phyloP scores from a whole-genome alignment of 2,888 invertebrate species.

The Rhaphigaster nebulosa region DNA sequence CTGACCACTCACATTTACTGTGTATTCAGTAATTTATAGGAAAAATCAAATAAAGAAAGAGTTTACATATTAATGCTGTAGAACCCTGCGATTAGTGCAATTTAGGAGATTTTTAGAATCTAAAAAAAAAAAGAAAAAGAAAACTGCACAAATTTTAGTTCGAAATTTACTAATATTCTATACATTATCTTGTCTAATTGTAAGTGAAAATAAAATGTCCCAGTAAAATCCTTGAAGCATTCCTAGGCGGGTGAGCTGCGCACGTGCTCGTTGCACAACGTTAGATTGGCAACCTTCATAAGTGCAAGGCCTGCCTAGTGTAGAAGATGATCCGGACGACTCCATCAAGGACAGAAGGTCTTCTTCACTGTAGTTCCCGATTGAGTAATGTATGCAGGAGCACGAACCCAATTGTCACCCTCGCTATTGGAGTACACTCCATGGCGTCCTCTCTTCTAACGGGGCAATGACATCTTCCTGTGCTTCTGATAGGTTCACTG shows the following conservation, averaged over 20 bases:
- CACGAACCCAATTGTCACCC: background rate
- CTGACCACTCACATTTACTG: too few relatives aligned
- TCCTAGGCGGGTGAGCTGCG: background rate
- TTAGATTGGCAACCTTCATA: background rate
- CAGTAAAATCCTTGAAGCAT: background rate
- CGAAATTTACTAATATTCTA: too few relatives aligned
- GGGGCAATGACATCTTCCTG: background rate
- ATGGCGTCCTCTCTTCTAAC: background rate
- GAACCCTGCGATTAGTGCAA: too few relatives aligned
- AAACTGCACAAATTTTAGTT: too few relatives aligned
- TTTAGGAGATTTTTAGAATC: too few relatives aligned
- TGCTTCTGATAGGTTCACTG: background rate
- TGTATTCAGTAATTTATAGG: too few relatives aligned
- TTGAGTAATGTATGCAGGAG: constrained; percentile 1
- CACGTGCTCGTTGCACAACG: constrained; percentile 27
- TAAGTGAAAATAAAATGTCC: background rate
- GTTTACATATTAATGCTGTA: too few relatives aligned
- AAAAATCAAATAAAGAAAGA: too few relatives aligned
- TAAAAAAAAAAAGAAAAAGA: too few relatives aligned
- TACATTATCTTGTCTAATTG: too few relatives aligned
- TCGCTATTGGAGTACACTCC: background rate
- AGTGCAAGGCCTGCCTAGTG: background rate
- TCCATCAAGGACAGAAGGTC: background rate
- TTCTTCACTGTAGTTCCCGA: background rate
- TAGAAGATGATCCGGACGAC: background rate